Evolutionary conservation across 2,113 vertebrate genomes (phyloP).

Genomic region (Mobula birostris): DNA sequence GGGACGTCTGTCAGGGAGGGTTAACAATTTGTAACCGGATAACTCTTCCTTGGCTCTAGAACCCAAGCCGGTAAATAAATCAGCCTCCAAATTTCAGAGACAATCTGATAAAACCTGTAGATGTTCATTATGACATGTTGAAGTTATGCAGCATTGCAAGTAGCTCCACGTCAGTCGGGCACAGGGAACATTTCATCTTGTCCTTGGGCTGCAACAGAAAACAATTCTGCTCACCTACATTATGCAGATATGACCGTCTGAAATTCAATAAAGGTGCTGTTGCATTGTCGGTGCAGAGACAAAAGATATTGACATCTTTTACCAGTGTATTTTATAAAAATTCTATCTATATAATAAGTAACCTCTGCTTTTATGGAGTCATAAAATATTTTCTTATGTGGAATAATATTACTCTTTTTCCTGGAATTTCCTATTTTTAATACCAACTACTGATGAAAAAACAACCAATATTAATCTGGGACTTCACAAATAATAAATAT

Average conservation of each 20-base stretch:
- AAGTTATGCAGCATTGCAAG: neutral
- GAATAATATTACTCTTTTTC: too few relatives aligned
- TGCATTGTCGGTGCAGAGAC: neutral
- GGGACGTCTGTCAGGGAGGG: neutral
- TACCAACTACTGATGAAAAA: too few relatives aligned
- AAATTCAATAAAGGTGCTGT: neutral
- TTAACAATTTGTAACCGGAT: neutral
- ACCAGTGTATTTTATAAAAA: neutral
- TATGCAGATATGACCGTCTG: neutral
- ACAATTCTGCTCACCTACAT: neutral
- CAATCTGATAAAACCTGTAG: neutral
- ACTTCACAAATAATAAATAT: too few relatives aligned
- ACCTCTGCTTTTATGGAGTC: too few relatives aligned
- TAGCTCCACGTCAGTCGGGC: neutral
- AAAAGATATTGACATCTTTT: neutral
- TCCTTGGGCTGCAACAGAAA: neutral
- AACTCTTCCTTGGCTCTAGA: neutral
- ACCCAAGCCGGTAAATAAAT: neutral
- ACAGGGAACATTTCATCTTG: neutral
- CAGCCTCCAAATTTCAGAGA: neutral
- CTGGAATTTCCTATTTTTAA: too few relatives aligned
- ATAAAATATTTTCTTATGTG: too few relatives aligned
- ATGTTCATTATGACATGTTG: neutral
- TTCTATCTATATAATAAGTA: neutral
- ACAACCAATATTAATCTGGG: too few relatives aligned